Base-by-base conservation (phyloP, 2,888 invertebrate species). In the Acrocera orbiculus region DNA sequence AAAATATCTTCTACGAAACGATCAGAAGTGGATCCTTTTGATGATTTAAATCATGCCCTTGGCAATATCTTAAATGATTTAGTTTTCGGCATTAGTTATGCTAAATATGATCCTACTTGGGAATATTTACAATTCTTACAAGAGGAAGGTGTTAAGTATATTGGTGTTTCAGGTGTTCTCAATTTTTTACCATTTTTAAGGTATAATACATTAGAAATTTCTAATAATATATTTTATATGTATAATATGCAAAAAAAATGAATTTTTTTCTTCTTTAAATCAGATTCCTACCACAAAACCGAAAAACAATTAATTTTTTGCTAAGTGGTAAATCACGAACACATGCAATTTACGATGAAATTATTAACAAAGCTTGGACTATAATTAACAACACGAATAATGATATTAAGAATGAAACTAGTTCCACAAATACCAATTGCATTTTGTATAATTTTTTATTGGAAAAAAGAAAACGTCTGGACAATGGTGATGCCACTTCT, bases 151-250 rank as follows among this genome's bases (percentile, higher is more conserved):
- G 73, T 79, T 30, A 77, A 81, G 50, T 69, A 76, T 46, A 77
- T 89, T 51, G 83, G 85, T 0, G 70, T 89, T 3, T 76, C 85
- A 1, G 85, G 80, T 3, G 70, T 77, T 9, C 66, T 86, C 3
- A 89, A 89, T 56, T 89, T 87, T 57, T 62, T 89, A 41, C 85
- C 89, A 10, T 73, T 78, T 50, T 57, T 86, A 27, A 72, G 81
- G 75, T 80, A 26, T 14, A 4, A 7, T 13, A 26, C 11, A 10
- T 10, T 5, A 25, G 5, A 26, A 26, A 17, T 17, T 15, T n/a
- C 4, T 19, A 17, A 11, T 10, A 16, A 28, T 28, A 19, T 29
- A 7, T 29, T 29, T 16, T 3, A 11, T 16, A 4, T 8, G 11
- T 28, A 28, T 11, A 14, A 16, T 3, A 22, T 2, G 10, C 9